These are phyloP conservation scores for Crepidodera aurea DNA, from an alignment of 2,888 invertebrate species.

Conservation along the genomic window DNA sequence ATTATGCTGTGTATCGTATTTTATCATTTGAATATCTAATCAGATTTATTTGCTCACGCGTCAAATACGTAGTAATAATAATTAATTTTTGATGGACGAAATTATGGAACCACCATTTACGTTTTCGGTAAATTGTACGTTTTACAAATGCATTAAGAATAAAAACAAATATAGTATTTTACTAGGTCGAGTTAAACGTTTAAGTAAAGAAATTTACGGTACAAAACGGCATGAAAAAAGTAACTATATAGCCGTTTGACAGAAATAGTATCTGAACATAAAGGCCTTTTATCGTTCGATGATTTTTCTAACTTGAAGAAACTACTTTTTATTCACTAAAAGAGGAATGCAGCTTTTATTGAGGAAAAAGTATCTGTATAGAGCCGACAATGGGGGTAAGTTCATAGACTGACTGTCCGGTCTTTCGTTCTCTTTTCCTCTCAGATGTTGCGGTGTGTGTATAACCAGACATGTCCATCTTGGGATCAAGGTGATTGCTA, in stretches of 20 bases:
- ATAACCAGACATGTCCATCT: conserved; percentile 57
- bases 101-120: too few species aligned
- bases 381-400: conserved; percentile 55
- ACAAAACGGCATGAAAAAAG: conserved; percentile 17
- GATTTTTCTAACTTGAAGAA: conserved; percentile 57
- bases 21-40: too few species aligned
- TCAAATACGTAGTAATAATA: too few species aligned
- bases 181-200: neutral
- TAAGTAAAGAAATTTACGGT: conserved; percentile 14
- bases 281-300: conserved; percentile 33
- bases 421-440: conserved; percentile 37
- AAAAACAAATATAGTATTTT: neutral
- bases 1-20: too few species aligned
- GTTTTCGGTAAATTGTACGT: too few species aligned
- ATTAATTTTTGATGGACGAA: too few species aligned
- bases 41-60: too few species aligned
- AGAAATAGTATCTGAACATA: conserved; percentile 30
- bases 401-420: conserved; percentile 53
- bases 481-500: conserved; percentile 55
- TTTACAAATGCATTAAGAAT: too few species aligned
- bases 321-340: conserved; percentile 60
- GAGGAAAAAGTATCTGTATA: conserved; percentile 57
- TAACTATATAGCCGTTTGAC: conserved; percentile 15
- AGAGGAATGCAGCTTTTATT: conserved; percentile 56
- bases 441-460: conserved; percentile 22